Evolutionary conservation across 2,888 invertebrate species (phyloP).

Genomic region (Sarcophaga rosellei): DNA sequence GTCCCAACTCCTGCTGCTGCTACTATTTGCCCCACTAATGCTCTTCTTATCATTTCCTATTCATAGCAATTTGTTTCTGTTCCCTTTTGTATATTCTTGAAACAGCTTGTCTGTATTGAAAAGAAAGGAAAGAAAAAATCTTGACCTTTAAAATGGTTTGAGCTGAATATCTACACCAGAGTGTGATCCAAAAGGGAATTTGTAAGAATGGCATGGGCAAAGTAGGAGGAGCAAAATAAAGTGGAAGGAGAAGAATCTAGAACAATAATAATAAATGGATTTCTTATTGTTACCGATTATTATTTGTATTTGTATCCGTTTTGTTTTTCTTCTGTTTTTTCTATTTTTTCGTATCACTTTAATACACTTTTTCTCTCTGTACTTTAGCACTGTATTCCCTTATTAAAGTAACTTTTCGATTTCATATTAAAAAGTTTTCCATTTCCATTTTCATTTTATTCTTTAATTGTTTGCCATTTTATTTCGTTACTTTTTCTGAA

Average conservation of each 20-base stretch:
- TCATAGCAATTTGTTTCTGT: not conserved
- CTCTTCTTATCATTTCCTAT: not conserved
- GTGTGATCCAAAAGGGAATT: not conserved
- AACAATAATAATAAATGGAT: conserved; percentile 21
- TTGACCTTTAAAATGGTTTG: conserved; percentile 17
- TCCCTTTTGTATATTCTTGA: not conserved
- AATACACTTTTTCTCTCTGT: not conserved
- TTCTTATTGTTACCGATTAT: conserved; percentile 20
- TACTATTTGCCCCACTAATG: not conserved
- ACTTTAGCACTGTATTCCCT: not conserved
- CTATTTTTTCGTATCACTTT: not conserved
- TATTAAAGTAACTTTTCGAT: conserved; percentile 7
- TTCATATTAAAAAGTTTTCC: not conserved
- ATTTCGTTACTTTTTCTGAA: not conserved
- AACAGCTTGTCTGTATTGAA: not conserved
- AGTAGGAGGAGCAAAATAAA: not conserved
- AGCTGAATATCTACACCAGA: not conserved
- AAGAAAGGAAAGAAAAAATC: not conserved
- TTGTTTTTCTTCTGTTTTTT: too few relatives aligned
- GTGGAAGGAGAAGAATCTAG: not conserved
- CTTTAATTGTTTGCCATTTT: not conserved
- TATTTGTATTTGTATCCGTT: conserved; percentile 4
- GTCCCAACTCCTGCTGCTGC: not conserved
- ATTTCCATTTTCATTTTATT: not conserved
- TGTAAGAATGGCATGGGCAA: not conserved